Evolutionary conservation across 1,140 invertebrate species (phyloP), one percentile per base, ranked within the genome.

Genomic region (Halotydeus destructor): DNA sequence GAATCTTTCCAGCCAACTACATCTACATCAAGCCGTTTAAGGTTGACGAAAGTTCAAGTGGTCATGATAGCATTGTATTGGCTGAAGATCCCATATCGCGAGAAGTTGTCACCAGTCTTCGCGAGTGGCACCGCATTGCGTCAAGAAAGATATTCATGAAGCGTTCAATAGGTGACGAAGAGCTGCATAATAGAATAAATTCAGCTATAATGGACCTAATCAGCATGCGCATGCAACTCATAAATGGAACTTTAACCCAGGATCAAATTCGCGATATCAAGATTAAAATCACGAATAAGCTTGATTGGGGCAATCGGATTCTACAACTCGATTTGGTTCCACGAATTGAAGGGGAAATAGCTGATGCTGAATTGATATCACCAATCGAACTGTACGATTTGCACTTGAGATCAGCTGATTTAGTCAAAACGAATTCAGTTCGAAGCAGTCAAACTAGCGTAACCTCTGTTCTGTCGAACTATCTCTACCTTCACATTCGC

Each of bases 251-350:
- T 0, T 63, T 89, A 25, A 88, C 85, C 0, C 75, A 78, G 50
- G 85, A 89, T 56, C 83, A 89, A 57, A 81, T 76, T 1, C 61
- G 71, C 34, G 82, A 86, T 52, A 54, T 89, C 8, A 78, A 83
- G 57, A 62, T 80, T 43, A 75, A 80, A 54, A 80, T 89, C 35
- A 81, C 81, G 41, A 72, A 72, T 22, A 85, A 86, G 61, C 79
- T 94, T 33, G 85, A 93, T 60, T 91, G 82, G 82, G 85, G 84
- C 38, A 91, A 91, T 67, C 71, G 79, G 58, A 80, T 85, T 67
- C 67, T 93, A 6, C 82, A 79, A 0, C 61, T 93, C 50, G 88
- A 93, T 63, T 57, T 93, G 54, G 84, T 93, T 14, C 86, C 85
- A 0, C 65, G 83, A 26, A 71, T 78, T 50, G 80, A 81, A 43